Evolutionary conservation across 2,797 vertebrate species (phyloP).

Genomic region (Mycteria americana): DNA sequence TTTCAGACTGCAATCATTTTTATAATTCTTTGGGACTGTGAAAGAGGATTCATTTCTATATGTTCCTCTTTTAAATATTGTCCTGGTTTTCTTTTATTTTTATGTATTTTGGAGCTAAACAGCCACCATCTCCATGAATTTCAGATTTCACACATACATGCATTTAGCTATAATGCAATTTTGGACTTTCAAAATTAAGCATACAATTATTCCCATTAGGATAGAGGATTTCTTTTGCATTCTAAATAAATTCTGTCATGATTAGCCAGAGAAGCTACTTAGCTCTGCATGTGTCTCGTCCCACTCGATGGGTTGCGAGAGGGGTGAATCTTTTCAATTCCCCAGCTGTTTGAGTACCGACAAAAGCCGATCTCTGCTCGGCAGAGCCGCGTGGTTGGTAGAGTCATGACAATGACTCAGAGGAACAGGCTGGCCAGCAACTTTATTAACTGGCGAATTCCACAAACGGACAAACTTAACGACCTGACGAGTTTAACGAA

Average conservation of each 20-base stretch:
- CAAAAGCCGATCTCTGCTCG: too few species aligned
- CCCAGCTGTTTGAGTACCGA: too few species aligned
- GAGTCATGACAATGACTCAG: too few species aligned
- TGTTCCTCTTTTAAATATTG: neutral
- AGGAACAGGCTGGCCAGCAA: too few species aligned
- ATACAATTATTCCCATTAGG: neutral
- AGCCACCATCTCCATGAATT: neutral
- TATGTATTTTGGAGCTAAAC: neutral
- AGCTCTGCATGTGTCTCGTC: neutral
- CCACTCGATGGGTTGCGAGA: too few species aligned
- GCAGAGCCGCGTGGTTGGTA: too few species aligned
- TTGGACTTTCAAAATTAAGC: neutral
- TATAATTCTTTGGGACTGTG: too few species aligned
- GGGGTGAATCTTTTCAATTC: too few species aligned
- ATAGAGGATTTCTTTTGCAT: neutral
- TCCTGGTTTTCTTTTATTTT: neutral
- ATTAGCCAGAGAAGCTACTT: neutral
- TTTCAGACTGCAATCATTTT: too few species aligned
- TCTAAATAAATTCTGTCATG: neutral
- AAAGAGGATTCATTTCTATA: neutral
- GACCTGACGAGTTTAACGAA: too few species aligned
- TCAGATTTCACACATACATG: neutral
- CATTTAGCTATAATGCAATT: neutral
- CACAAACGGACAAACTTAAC: too few species aligned
- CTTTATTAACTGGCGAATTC: too few species aligned